Conservation (phyloP, 2,888 invertebrate genomes). For the Molorchus minor region DNA sequence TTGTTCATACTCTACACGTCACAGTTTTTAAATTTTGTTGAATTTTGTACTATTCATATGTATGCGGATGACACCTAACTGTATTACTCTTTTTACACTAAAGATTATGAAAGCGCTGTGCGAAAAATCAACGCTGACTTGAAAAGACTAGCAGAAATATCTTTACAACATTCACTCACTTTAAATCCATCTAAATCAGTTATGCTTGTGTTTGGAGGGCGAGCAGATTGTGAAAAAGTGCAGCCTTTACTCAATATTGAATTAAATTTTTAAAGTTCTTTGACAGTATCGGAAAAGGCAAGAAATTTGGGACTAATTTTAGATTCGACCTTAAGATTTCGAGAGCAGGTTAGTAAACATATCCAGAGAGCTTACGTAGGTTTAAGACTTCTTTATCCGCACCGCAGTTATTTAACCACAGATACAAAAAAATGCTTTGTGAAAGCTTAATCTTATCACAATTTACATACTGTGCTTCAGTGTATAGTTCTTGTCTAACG, state of each 20-base stretch:
- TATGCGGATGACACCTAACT: too few species aligned
- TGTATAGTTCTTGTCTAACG: not conserved
- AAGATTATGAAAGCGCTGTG: too few species aligned
- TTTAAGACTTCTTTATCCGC: not conserved
- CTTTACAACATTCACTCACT: not conserved
- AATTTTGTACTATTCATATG: constrained; percentile 4
- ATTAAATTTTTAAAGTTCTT: not conserved
- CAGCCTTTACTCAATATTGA: not conserved
- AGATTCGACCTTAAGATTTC: not conserved
- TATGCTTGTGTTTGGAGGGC: not conserved
- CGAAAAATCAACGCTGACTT: too few species aligned
- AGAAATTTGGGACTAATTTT: constrained; percentile 3
- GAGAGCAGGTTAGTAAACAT: not conserved
- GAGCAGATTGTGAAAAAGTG: not conserved
- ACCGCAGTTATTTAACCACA: not conserved
- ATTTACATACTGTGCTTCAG: not conserved
- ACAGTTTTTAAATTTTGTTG: constrained; percentile 14
- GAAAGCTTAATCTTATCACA: constrained; percentile 1
- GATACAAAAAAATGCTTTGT: constrained; percentile 3
- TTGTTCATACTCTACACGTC: constrained; percentile 3
- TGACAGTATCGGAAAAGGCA: not conserved
- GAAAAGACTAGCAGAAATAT: too few species aligned
- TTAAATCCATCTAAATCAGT: not conserved
- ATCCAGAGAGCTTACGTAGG: constrained; percentile 2
- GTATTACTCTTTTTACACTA: too few species aligned